A percentile compares a stretch with the other conserved stretches of the same genome.
phyloP scores from a whole-genome alignment of 1,140 invertebrate species.

The Panagrolaimus sp. region DNA sequence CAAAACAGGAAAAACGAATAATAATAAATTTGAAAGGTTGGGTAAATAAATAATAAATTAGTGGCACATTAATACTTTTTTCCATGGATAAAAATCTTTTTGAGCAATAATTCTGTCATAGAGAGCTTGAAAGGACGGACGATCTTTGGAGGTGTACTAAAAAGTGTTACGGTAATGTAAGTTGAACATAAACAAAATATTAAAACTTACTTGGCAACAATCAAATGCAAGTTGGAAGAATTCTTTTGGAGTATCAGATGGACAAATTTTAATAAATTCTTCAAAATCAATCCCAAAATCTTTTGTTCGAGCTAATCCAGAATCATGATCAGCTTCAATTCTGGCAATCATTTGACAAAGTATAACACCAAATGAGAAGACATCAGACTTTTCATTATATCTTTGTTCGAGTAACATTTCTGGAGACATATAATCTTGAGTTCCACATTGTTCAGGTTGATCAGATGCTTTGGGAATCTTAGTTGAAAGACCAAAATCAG shows the following conservation, averaged over 20 bases:
- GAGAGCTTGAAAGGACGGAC: constrained; percentile 44
- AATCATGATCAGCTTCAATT: constrained; percentile 87
- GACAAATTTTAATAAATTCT: constrained; percentile 80
- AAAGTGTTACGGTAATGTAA: constrained; percentile 14
- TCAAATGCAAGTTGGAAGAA: constrained; percentile 83
- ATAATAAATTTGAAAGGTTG: no score
- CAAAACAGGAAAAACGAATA: no score
- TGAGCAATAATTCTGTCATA: neutral
- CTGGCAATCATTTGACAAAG: constrained; percentile 88
- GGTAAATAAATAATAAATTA: no score
- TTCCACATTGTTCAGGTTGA: constrained; percentile 47
- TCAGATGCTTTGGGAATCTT: constrained; percentile 39
- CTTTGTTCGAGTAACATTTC: constrained; percentile 84
- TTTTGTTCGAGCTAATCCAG: constrained; percentile 67
- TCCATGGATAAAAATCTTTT: no score
- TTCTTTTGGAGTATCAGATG: constrained; percentile 73
- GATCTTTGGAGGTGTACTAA: constrained; percentile 39
- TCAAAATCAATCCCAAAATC: constrained; percentile 92
- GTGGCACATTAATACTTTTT: no score
- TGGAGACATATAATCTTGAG: constrained; percentile 86
- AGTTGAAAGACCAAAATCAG: constrained; percentile 52
- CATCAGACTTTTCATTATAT: constrained; percentile 85
- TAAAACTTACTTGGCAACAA: constrained; percentile 74
- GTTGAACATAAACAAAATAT: constrained; percentile 24
- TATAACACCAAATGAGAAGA: constrained; percentile 91